Evolutionary conservation across 2,888 invertebrate genomes (phyloP).

Genomic region (Drosophila prostipennis): DNA sequence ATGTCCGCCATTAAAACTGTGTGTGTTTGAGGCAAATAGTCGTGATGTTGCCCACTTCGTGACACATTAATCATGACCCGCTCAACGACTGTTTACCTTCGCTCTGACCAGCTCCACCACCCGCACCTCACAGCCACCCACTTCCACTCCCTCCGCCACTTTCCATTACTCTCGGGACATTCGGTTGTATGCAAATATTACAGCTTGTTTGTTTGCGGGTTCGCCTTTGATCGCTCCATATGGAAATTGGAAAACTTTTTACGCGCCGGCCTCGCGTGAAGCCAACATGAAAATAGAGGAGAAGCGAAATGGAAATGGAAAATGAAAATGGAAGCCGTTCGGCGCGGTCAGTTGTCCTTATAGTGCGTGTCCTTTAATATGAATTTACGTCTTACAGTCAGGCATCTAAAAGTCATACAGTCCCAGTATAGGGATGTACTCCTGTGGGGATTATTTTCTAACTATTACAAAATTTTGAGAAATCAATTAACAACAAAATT

Average conservation of each 20-base stretch:
- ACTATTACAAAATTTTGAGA: too few species aligned
- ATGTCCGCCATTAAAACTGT: conserved; percentile 29
- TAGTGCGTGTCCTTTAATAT: conserved; percentile 57
- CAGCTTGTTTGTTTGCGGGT: conserved; percentile 57
- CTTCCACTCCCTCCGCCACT: not conserved
- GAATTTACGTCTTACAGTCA: not conserved
- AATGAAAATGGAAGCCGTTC: conserved; percentile 34
- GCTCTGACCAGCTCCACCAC: conserved; percentile 32
- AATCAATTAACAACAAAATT: too few species aligned
- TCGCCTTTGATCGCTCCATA: conserved; percentile 60
- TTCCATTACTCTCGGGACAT: conserved; percentile 60
- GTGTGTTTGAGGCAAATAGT: conserved; percentile 46
- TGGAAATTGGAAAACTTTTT: conserved; percentile 74
- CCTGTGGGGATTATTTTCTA: too few species aligned
- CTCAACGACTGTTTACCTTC: conserved; percentile 76
- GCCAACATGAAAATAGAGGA: conserved; percentile 32
- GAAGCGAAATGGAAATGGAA: conserved; percentile 45
- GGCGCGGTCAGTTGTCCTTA: conserved; percentile 36
- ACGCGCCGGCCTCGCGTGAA: conserved; percentile 61
- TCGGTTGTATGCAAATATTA: conserved; percentile 71
- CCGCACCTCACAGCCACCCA: not conserved
- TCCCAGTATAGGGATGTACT: too few species aligned
- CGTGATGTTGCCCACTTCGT: conserved; percentile 68
- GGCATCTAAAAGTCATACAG: not conserved
- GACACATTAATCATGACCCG: conserved; percentile 80